phyloP scores from a whole-genome alignment of 2,888 invertebrate species.

The Platycnemis pennipes region DNA sequence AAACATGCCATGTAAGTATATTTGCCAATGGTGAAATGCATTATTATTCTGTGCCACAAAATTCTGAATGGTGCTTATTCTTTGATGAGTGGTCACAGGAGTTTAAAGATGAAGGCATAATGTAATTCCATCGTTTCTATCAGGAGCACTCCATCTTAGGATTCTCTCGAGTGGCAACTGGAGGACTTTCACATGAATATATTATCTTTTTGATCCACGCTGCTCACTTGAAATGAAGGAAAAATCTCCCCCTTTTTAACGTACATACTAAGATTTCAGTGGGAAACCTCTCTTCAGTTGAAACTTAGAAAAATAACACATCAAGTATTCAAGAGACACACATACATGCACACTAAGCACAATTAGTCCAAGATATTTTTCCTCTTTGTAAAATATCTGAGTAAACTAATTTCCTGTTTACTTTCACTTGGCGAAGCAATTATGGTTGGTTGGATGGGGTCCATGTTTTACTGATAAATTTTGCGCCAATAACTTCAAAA shows the following conservation, averaged over 20 bases:
- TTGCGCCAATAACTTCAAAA: background rate
- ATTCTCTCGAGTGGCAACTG: background rate
- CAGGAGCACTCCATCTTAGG: background rate
- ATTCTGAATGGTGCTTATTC: background rate
- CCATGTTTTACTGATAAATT: background rate
- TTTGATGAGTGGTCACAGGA: background rate
- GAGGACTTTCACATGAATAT: background rate
- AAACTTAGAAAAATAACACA: slow-evolving; percentile 61
- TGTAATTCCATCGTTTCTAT: background rate
- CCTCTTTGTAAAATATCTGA: background rate
- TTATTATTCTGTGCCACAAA: background rate
- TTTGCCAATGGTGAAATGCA: too few relatives aligned
- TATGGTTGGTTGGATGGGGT: background rate
- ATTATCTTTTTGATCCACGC: slow-evolving; percentile 51
- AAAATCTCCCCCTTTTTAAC: slow-evolving; percentile 22
- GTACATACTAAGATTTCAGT: background rate
- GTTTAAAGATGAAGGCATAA: background rate
- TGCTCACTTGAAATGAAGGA: slow-evolving; percentile 37
- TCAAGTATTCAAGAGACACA: slow-evolving; percentile 9
- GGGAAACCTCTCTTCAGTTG: slow-evolving; percentile 5
- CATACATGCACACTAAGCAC: background rate
- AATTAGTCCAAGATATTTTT: background rate
- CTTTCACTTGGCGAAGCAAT: background rate
- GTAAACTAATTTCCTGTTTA: background rate
- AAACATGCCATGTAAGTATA: too few relatives aligned